phyloP scores from a whole-genome alignment of 2,888 invertebrate species.

The Patella caerulea region DNA sequence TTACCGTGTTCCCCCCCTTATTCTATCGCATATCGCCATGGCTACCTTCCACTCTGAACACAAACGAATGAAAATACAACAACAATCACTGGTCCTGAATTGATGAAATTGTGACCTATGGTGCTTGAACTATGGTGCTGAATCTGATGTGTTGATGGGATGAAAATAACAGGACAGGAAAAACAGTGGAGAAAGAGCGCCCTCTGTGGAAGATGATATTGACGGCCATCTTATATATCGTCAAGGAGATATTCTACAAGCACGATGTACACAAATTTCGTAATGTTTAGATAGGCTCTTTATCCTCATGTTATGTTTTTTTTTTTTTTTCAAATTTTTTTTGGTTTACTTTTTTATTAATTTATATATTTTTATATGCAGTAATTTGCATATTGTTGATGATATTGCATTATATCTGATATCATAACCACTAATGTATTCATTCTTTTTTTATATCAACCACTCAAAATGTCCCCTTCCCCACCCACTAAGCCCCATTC shows the following conservation, averaged over 20 bases:
- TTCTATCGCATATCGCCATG: constrained; percentile 57
- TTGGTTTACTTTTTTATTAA: constrained; percentile 22
- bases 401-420: constrained; percentile 5
- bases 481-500: background rate
- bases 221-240: constrained; percentile 99
- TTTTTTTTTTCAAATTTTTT: constrained; percentile 16
- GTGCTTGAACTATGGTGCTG: background rate
- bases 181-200: constrained; percentile 72
- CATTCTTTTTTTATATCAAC: constrained; percentile 8
- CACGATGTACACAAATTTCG: constrained; percentile 82
- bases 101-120: background rate
- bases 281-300: constrained; percentile 44
- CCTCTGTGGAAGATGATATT: constrained; percentile 97
- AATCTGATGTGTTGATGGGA: constrained; percentile 30
- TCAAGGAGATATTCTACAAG: constrained; percentile 98
- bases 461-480: constrained; percentile 1
- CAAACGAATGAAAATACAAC: background rate
- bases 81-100: background rate
- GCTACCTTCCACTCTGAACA: constrained; percentile 13
- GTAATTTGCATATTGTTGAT: constrained; percentile 3
- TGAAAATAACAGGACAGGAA: constrained; percentile 38
- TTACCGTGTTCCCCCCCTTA: constrained; percentile 57
- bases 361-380: constrained; percentile 12
- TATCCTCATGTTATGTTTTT: background rate
- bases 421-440: background rate